Base-by-base conservation (phyloP, 1,140 invertebrate species). In the Hirudo medicinalis region DNA sequence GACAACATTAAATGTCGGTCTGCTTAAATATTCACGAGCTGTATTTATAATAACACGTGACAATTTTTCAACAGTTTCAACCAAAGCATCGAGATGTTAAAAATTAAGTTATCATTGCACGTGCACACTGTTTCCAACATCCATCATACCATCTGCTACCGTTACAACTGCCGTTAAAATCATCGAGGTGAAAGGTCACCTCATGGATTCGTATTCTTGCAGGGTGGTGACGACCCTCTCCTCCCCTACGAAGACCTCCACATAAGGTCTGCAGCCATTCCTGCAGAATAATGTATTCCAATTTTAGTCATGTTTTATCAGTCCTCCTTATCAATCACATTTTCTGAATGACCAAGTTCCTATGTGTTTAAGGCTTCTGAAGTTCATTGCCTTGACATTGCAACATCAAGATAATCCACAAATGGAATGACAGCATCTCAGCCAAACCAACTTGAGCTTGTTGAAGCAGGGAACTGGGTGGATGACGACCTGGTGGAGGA, bases 391-490 rank as follows among this genome's bases (percentile, higher is more conserved):
- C 32, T 36, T 36, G 2, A 36, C 32, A 36, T 3, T 3, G 54
- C 40, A 4, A 13, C 1, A 32, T 19, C 4, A 74, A 49, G 17
- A 73, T 75, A 11, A 17, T 25, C n/a, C n/a, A 72, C 27, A 69
- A 36, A 27, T 67, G 67, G 5, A 19, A 67, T 32, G 29, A n/a
- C 27, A 54, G n/a, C n/a, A n/a, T n/a, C n/a, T n/a, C n/a, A n/a
- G n/a, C n/a, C 54, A 11, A 29, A 76, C 80, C 80, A 77, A 89
- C 88, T 86, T 89, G 36, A 90, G 87, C 86, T 92, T 91, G 5
- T 91, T 97, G 81, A 95, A 96, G 2, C 92, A 81, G 22, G 93
- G 93, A 54, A 95, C 88, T 8, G 92, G 92, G 76, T 90, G 86
- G 76, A 95, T 86, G 4, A 87, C 86, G 25, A 94, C 76, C 0